A percentile compares a stretch with the other conserved stretches of the same genome.
These are phyloP conservation scores for Serranochromis macrocephalus DNA, from an alignment of 2,113 vertebrate species.

Conservation along the genomic window DNA sequence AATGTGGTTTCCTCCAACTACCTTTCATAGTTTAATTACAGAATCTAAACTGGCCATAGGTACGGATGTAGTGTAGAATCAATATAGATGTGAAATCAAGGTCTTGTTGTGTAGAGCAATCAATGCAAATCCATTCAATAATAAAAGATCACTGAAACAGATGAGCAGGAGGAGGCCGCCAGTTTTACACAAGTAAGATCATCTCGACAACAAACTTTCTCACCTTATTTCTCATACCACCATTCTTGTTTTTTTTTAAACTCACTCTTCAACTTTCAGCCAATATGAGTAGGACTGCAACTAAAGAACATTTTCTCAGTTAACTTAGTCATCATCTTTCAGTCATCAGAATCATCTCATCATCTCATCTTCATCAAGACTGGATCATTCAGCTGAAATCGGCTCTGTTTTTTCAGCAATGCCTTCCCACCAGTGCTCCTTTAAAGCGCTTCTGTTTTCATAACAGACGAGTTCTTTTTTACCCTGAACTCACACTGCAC, in stretches of 20 bases:
- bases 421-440: not conserved
- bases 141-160: not conserved
- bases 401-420: not conserved
- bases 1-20: not conserved
- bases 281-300: rapidly evolving
- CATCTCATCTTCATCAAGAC: not conserved
- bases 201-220: not conserved
- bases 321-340: not conserved
- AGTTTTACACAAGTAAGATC: not conserved
- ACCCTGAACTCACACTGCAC: not conserved
- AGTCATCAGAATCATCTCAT: not conserved
- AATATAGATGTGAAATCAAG: not conserved
- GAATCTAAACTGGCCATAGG: not conserved
- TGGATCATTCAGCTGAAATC: not conserved
- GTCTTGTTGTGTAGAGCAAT: not conserved
- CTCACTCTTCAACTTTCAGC: not conserved
- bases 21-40: not conserved
- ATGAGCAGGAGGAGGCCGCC: not conserved
- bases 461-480: not conserved
- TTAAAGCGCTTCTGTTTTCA: not conserved
- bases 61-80: not conserved
- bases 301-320: not conserved
- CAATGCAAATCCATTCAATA: not conserved
- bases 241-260: not conserved
- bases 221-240: not conserved